Percentiles rank a stretch among this genome's conserved stretches.
phyloP scores from a whole-genome alignment of 2,797 vertebrate genomes.

The Morelia viridis region DNA sequence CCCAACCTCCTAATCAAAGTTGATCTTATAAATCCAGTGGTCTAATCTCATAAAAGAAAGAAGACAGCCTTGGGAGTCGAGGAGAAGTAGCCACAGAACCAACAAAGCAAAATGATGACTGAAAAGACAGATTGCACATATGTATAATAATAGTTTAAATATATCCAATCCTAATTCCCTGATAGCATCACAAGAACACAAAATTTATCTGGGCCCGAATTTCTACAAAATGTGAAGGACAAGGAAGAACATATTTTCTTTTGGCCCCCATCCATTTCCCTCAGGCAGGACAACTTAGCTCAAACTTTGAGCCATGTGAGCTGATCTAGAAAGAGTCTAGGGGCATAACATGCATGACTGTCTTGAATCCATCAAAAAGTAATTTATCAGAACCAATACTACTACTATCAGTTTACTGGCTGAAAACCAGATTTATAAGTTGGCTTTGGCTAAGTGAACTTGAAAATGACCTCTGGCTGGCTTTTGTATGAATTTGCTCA shows the following conservation, averaged over 20 bases:
- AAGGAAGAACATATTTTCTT: constrained; percentile 7
- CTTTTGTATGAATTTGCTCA: constrained; percentile 26
- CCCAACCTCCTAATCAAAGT: neutral
- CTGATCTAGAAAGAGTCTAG: constrained; percentile 6
- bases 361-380: constrained; percentile 11
- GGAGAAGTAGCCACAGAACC: neutral
- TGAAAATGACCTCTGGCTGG: constrained; percentile 38
- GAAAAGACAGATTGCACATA: neutral
- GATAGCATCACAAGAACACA: neutral
- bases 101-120: neutral
- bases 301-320: constrained; percentile 24
- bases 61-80: neutral
- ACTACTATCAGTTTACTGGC: constrained; percentile 12
- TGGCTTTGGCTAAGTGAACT: neutral
- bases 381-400: constrained; percentile 21
- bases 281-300: constrained; percentile 20
- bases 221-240: neutral
- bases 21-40: neutral
- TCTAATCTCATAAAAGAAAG: neutral
- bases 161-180: neutral
- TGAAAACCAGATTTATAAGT: constrained; percentile 21
- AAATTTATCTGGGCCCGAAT: neutral
- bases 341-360: constrained; percentile 28
- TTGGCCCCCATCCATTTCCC: constrained; percentile 24
- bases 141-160: neutral